Percentiles rank a stretch among this genome's conserved stretches.
Conservation (phyloP, 1,140 invertebrate genomes). For the Aphelenchoides besseyi region DNA sequence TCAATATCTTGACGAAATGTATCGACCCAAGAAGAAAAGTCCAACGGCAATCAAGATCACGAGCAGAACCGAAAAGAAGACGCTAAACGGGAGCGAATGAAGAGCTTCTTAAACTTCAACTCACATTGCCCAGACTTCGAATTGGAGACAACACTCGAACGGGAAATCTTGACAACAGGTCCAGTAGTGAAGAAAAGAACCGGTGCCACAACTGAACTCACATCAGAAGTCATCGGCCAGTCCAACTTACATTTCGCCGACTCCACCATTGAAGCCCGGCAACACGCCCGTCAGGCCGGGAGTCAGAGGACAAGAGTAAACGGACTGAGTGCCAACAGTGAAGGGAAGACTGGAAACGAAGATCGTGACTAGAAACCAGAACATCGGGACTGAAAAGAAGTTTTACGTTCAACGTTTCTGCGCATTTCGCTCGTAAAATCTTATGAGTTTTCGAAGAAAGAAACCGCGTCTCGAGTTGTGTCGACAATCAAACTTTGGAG, state of each 20-base stretch:
- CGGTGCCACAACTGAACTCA: slow-evolving; percentile 51
- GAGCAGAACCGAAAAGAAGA: slow-evolving; percentile 28
- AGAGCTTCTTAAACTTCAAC: slow-evolving; percentile 11
- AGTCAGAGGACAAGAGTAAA: slow-evolving; percentile 36
- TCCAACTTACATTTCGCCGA: slow-evolving; percentile 46
- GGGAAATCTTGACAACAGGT: slow-evolving; percentile 60
- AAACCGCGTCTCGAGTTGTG: background rate
- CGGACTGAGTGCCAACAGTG: slow-evolving; percentile 4
- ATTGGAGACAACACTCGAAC: slow-evolving; percentile 61
- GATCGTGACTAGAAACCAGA: background rate
- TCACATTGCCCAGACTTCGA: slow-evolving; percentile 61
- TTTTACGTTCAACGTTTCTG: background rate
- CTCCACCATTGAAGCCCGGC: slow-evolving; percentile 33
- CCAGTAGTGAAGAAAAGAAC: slow-evolving; percentile 60
- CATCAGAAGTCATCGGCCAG: background rate
- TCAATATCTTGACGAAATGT: slow-evolving; percentile 16
- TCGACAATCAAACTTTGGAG: too few relatives aligned
- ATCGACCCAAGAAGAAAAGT: slow-evolving; percentile 25
- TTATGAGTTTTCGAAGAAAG: background rate
- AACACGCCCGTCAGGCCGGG: slow-evolving; percentile 29
- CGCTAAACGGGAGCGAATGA: slow-evolving; percentile 29
- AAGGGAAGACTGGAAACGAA: background rate
- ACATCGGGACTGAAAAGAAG: background rate
- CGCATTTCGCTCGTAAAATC: background rate
- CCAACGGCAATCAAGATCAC: slow-evolving; percentile 31